Conservation (phyloP, 2,888 invertebrate species). For the Morpho helenor region DNA sequence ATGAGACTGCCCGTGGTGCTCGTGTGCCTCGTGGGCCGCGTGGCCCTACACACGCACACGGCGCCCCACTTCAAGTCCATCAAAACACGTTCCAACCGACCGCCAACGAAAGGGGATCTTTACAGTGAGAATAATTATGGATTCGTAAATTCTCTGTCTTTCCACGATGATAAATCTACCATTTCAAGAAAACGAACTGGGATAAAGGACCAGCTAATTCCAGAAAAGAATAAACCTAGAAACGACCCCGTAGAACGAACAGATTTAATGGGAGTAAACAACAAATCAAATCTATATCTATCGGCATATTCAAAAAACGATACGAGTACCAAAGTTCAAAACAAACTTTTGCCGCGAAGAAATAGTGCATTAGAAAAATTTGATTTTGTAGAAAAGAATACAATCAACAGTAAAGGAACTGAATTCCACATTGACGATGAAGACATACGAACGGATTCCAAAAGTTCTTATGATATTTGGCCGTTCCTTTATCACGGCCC, state of each 20-base stretch:
- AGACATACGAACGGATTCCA: conserved; percentile 50
- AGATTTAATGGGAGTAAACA: background rate
- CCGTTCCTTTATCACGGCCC: conserved; percentile 53
- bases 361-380: conserved; percentile 4
- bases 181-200: background rate
- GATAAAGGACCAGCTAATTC: background rate
- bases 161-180: no score
- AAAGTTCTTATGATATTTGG: conserved; percentile 46
- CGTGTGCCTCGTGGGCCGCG: conserved; percentile 42
- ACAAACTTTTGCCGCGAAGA: background rate
- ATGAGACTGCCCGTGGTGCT: conserved; percentile 40
- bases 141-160: conserved; percentile 25
- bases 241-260: background rate
- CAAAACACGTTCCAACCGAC: conserved; percentile 38
- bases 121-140: conserved; percentile 38
- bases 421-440: conserved; percentile 52
- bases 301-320: background rate
- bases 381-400: conserved; percentile 23
- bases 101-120: conserved; percentile 37
- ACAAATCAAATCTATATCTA: no score
- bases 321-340: background rate
- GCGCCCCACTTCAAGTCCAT: conserved; percentile 41
- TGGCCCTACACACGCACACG: conserved; percentile 36
- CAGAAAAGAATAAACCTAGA: background rate
- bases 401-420: conserved; percentile 30